Conservation (phyloP, 2,888 invertebrate species). For the Lasius fuliginosus region DNA sequence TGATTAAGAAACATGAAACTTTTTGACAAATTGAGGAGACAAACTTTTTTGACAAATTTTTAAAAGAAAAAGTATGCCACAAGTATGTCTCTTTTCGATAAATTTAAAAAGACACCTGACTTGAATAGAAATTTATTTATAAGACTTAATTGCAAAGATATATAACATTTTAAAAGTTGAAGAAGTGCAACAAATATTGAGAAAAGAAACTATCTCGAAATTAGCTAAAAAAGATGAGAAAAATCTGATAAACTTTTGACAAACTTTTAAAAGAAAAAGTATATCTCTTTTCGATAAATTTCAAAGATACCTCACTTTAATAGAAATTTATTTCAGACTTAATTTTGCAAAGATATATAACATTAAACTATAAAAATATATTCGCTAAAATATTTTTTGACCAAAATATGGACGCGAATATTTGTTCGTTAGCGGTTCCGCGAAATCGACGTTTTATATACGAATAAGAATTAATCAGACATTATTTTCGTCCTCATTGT, state of each 20-base stretch:
- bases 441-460: background rate
- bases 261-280: too few species aligned
- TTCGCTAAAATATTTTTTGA: too few species aligned
- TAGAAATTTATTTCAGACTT: too few species aligned
- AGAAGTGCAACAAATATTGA: background rate
- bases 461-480: background rate
- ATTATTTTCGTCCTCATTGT: background rate
- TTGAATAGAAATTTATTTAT: background rate
- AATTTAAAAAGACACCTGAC: background rate
- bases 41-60: background rate
- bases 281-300: too few species aligned
- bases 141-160: background rate
- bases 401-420: background rate
- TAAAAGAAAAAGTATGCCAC: background rate
- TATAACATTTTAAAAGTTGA: background rate
- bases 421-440: background rate
- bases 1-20: background rate
- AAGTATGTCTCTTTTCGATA: background rate
- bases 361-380: too few species aligned
- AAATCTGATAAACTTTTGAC: too few species aligned
- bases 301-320: too few species aligned
- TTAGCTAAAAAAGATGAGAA: background rate
- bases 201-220: background rate
- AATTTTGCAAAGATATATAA: too few species aligned
- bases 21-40: background rate